Percentiles rank a stretch among this genome's conserved stretches.
phyloP scores from a whole-genome alignment of 1,140 invertebrate genomes.

The Marisa cornuarietis region DNA sequence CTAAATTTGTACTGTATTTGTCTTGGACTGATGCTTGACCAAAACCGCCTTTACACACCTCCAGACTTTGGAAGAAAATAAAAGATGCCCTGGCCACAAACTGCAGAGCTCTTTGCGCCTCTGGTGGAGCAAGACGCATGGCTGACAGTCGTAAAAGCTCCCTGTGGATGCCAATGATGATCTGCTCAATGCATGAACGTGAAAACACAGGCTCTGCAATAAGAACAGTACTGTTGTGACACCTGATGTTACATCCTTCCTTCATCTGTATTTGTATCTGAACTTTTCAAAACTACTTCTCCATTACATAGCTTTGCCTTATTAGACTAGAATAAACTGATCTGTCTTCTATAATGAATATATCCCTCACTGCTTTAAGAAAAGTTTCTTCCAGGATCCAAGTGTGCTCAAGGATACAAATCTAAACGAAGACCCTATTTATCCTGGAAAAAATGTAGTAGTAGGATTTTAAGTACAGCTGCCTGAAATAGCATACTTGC shows the following conservation, averaged over 20 bases:
- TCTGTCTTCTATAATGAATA: background rate
- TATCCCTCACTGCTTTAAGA: background rate
- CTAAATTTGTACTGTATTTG: no score
- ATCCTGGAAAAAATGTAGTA: no score
- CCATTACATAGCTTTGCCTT: no score
- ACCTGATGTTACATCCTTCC: no score
- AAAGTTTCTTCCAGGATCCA: background rate
- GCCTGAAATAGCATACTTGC: background rate
- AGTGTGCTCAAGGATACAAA: background rate
- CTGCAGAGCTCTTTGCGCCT: conserved; percentile 39
- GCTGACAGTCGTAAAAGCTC: conserved; percentile 29
- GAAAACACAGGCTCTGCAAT: conserved; percentile 42
- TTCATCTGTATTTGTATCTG: background rate
- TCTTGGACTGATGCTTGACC: no score
- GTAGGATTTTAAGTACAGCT: background rate
- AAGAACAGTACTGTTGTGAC: background rate
- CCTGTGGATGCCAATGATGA: conserved; percentile 34
- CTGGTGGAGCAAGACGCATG: background rate
- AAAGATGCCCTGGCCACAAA: conserved; percentile 54
- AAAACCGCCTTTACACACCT: no score
- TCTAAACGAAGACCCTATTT: no score
- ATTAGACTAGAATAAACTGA: no score
- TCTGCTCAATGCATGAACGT: conserved; percentile 33
- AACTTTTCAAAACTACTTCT: background rate
- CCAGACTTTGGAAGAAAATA: conserved; percentile 52